Evolutionary conservation across 2,888 invertebrate species (phyloP), one percentile per base, ranked within the genome.

Genomic region (Tinea pellionella): DNA sequence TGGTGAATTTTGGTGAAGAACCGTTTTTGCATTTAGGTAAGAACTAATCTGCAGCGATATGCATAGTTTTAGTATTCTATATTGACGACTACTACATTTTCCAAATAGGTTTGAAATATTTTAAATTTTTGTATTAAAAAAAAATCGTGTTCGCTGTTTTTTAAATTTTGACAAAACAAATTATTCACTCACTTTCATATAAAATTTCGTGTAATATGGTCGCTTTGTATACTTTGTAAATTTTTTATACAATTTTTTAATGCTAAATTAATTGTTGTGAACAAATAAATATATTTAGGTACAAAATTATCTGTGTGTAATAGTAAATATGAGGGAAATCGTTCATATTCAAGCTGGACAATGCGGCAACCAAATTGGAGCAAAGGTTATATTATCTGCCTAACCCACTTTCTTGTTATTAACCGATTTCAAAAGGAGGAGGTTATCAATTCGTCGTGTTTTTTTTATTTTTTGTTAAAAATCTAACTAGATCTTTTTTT

Each of bases 261-360:
- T 69, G 68, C 68, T 57, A 67, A 64, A 61, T 61, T 79, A 80
- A 80, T 78, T 76, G 30, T 56, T 37, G 12, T n/a, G 41, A 13
- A 3, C 29, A 24, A 42, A 41, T 42, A 32, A 24, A 12, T 51
- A 42, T 4, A 19, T 47, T 47, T 61, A 62, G 37, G 72, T 71
- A 42, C 42, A 57, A 57, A 32, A 63, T 47, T 47, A 15, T 15
- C 15, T 13, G 47, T 47, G 47, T 16, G 16, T 47, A 16, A 47
- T 16, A 47, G 16, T 65, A 68, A 85, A 72, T 67, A 94, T 94
- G 94, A 90, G 94, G 79, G 94, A 94, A 89, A 94, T 94, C 67
- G 93, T 94, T 60, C 93, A 94, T 75, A 82, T 94, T 64, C 94
- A 94, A 78, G 93, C 82, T 32, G 86, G 86, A 6, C 72, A 80